These are phyloP conservation scores for Struthio camelus DNA, from an alignment of 2,113 vertebrate species.

Conservation along the genomic window DNA sequence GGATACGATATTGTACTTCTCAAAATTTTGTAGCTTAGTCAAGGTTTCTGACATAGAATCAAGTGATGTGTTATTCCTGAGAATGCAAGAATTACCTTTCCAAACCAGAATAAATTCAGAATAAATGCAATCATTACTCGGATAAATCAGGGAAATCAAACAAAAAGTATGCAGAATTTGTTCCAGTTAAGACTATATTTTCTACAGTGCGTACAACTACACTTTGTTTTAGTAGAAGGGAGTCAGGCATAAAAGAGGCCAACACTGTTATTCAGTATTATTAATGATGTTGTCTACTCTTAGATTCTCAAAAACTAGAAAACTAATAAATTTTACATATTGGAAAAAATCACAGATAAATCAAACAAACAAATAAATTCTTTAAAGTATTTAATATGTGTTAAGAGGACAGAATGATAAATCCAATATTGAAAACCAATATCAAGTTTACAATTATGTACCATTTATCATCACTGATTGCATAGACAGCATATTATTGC, in stretches of 20 bases:
- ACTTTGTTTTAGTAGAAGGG: conserved; percentile 66
- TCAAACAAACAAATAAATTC: conserved; percentile 82
- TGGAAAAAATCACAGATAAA: conserved; percentile 76
- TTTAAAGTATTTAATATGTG: conserved; percentile 86
- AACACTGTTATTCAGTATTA: conserved; percentile 76
- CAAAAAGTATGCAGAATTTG: not conserved
- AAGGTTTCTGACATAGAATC: not conserved
- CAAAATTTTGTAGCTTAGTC: not conserved
- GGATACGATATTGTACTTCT: not conserved
- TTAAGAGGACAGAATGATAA: conserved; percentile 86
- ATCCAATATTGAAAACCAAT: conserved; percentile 86
- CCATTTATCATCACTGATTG: conserved; percentile 81
- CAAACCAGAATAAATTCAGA: not conserved
- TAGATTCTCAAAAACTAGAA: conserved; percentile 79
- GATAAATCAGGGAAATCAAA: conserved; percentile 6
- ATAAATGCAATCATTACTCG: not conserved
- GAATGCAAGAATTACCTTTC: not conserved
- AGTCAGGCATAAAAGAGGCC: conserved; percentile 68
- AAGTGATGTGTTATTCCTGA: not conserved
- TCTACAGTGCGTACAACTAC: conserved; percentile 22
- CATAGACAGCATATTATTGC: conserved; percentile 72
- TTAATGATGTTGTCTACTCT: conserved; percentile 77
- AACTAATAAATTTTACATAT: conserved; percentile 83
- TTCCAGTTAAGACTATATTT: conserved; percentile 25
- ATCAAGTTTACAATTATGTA: conserved; percentile 82